Percentiles rank a stretch among this genome's conserved stretches.
Conservation (phyloP, 2,797 vertebrate genomes). For the Platyrinchus mystaceus region DNA sequence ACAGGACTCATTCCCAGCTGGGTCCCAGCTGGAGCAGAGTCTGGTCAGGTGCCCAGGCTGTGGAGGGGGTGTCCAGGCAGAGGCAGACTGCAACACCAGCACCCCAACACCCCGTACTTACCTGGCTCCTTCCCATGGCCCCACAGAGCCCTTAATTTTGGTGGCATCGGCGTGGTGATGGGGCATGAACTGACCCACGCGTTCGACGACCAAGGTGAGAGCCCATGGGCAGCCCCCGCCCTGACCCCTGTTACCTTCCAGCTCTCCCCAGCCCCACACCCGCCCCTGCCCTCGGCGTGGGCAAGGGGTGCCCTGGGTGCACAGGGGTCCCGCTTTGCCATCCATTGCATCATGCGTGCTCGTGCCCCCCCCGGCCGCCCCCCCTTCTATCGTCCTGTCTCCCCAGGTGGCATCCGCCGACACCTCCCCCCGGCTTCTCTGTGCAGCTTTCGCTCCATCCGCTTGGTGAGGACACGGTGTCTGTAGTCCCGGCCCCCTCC, state of each 20-base stretch:
- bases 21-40: not conserved
- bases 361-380: not conserved
- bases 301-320: not conserved
- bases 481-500: slow-evolving; percentile 4
- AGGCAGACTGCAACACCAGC: not conserved
- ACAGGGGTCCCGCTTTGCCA: not conserved
- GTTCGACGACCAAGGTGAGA: slow-evolving; percentile 91
- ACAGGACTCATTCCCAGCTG: not conserved
- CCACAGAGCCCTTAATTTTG: slow-evolving; percentile 92
- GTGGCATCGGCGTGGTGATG: slow-evolving; percentile 97
- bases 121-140: not conserved
- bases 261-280: not conserved
- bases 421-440: slow-evolving; percentile 64
- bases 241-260: not conserved
- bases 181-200: slow-evolving; percentile 96
- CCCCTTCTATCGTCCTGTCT: slow-evolving; percentile 61
- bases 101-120: not conserved
- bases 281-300: not conserved
- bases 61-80: rapidly evolving
- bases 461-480: slow-evolving; percentile 65
- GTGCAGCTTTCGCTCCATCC: slow-evolving; percentile 66
- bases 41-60: not conserved
- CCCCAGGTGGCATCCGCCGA: slow-evolving; percentile 55
- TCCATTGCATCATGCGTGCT: slow-evolving; percentile 45
- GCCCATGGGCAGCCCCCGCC: rapidly evolving